Base-by-base conservation (phyloP, 2,113 vertebrate species). In the Vulpes vulpes region DNA sequence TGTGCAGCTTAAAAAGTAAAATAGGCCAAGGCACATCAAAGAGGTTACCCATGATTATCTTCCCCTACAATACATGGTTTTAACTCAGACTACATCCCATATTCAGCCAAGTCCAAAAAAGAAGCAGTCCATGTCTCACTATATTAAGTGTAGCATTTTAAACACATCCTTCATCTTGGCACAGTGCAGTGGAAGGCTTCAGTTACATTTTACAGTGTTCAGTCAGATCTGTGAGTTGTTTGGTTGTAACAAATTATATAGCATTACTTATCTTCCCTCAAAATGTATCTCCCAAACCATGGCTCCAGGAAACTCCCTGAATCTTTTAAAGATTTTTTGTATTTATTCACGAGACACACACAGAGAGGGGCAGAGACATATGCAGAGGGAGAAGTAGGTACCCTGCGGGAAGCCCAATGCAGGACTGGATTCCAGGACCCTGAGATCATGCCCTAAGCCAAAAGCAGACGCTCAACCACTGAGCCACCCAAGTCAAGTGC, bases 41-140 rank as follows among this genome's bases (percentile, higher is more conserved):
- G 95, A 98, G 97, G 97, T 98, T 97, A 95, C 90, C 98, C 96
- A 95, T 96, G 93, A 98, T 97, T 95, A 60, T 95, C 95, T 98
- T 80, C 38, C 25, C 87, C 91, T 95, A 93, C 74, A 96, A 91
- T 55, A 80, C 64, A 22, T 76, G 22, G 71, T 59, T 97, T 73
- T 95, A 97, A 97, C 97, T 49, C 89, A 94, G 83, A 38, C 89
- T 96, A 90, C 86, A 83, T 97, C 96, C 96, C 59, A 97, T 95
- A 96, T 64, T 79, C 94, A 98, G 59, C 62, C 65, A 85, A 80
- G 98, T 97, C 96, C 96, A 97, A 92, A 96, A 93, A 76, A 94
- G 96, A 96, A 89, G 97, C 73, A 89, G 97, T 96, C 97, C 84
- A 76, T 97, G 15, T 55, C 95, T 97, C 97, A 10, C 95, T 89